Evolutionary conservation across 1,140 invertebrate species (phyloP), one percentile per base, ranked within the genome.

Genomic region (Brachionus rotundiformis): DNA sequence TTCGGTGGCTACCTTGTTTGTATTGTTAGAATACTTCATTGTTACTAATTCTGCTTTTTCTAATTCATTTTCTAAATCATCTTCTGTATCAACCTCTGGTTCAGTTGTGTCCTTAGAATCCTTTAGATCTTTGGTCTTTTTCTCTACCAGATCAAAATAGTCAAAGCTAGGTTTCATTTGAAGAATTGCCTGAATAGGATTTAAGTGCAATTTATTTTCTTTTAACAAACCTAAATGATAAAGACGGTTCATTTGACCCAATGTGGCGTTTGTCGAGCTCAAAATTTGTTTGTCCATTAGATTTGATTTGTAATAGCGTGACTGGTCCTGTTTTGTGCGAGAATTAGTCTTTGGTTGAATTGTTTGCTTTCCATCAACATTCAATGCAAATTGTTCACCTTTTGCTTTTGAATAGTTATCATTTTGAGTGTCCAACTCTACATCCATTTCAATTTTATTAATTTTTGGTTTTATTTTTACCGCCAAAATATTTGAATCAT

Each of bases 91-190:
- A 79, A 59, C 3, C 4, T 79, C 76, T 0, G 29, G n/a, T 23
- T 79, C 76, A 10, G 27, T 41, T 16, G 27, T 16, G 5, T 73
- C 39, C 47, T 63, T 59, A 3, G 44, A 19, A 2, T 79, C 76
- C 27, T 79, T 79, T 10, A 54, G 47, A 6, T 54, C 47, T 59
- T 79, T 79, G 16, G 23, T 16, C 23, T 79, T 79, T 27, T 54
- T 63, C 33, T 79, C 76, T 29, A 36, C 31, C 10, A 79, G 8
- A 39, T 79, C 76, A 59, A 79, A 79, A 39, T 79, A 79, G 8
- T 79, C 76, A 79, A 79, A 79, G 41, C 76, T 79, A 10, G 76
- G 76, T 23, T 79, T 79, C 76, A 79, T 79, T 59, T 79, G 76
- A n/a, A 79, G 47, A 11, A 79, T 79, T 8, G 44, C 59, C 19